Evolutionary conservation across 2,797 vertebrate species (phyloP).

Genomic region (Mormyrops attenuatus): DNA sequence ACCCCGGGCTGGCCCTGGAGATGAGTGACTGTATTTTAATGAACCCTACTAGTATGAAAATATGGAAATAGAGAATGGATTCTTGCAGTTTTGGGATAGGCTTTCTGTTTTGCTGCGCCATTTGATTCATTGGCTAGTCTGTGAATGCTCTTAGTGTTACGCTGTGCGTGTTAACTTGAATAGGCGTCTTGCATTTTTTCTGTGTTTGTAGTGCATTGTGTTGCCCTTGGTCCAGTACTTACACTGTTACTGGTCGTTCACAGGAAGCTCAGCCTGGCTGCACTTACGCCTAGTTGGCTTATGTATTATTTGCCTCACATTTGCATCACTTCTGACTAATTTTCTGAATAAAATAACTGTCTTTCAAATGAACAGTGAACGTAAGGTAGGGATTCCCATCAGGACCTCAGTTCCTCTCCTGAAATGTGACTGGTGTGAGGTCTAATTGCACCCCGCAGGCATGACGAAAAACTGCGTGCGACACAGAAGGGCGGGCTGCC

Average conservation of each 20-base stretch:
- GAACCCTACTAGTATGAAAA: neutral
- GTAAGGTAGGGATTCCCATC: neutral
- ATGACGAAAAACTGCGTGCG: slow-evolving; percentile 64
- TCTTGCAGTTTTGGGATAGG: neutral
- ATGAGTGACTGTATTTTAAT: neutral
- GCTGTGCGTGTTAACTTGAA: neutral
- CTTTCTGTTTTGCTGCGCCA: neutral
- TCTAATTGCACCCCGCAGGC: slow-evolving; percentile 48
- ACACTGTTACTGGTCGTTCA: neutral
- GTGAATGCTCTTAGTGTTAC: neutral
- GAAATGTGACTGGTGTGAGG: neutral
- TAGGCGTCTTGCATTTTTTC: neutral
- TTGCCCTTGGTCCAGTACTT: neutral
- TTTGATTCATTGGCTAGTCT: neutral
- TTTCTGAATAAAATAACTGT: neutral
- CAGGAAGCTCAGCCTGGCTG: neutral
- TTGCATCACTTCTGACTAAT: neutral
- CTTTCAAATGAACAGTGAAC: neutral
- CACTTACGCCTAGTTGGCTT: neutral
- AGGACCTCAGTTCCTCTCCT: neutral
- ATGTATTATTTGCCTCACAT: neutral
- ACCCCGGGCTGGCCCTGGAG: neutral
- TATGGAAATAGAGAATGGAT: neutral
- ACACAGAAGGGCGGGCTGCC: slow-evolving; percentile 51
- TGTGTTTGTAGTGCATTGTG: neutral